Conservation (phyloP, 2,797 vertebrate genomes). For the Eulemur coronatus region DNA sequence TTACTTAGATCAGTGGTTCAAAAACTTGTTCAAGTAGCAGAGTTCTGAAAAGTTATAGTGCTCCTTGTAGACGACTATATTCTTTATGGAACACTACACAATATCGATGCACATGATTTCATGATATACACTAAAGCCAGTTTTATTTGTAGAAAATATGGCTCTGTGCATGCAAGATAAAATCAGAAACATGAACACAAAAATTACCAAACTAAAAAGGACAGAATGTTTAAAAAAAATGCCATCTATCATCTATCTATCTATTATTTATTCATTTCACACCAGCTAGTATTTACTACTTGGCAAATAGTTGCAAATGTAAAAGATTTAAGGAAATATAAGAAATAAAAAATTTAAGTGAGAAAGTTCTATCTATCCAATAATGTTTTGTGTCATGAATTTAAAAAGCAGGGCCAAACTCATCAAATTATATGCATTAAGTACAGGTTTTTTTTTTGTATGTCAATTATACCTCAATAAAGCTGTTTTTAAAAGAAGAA, state of each 20-base stretch:
- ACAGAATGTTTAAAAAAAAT: not conserved
- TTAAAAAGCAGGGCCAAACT: not conserved
- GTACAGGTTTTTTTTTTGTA: too few species aligned
- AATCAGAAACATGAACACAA: not conserved
- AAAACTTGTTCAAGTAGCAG: slow-evolving; percentile 34
- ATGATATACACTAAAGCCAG: not conserved
- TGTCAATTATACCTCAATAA: not conserved
- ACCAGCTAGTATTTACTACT: not conserved
- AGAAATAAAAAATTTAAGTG: not conserved
- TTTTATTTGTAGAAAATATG: not conserved
- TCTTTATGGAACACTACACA: not conserved
- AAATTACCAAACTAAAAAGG: not conserved
- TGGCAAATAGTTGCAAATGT: not conserved
- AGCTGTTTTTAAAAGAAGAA: not conserved
- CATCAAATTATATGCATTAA: not conserved
- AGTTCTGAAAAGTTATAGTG: not conserved
- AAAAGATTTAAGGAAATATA: not conserved
- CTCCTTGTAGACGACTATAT: not conserved
- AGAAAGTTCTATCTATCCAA: not conserved
- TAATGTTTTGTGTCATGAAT: not conserved
- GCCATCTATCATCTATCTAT: not conserved
- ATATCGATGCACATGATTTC: not conserved
- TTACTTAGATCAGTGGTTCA: slow-evolving; percentile 22
- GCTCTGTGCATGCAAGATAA: not conserved
- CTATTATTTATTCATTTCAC: not conserved